Percentiles rank a stretch among this genome's conserved stretches.
Conservation (phyloP, 2,113 vertebrate genomes). For the Eclectus roratus region DNA sequence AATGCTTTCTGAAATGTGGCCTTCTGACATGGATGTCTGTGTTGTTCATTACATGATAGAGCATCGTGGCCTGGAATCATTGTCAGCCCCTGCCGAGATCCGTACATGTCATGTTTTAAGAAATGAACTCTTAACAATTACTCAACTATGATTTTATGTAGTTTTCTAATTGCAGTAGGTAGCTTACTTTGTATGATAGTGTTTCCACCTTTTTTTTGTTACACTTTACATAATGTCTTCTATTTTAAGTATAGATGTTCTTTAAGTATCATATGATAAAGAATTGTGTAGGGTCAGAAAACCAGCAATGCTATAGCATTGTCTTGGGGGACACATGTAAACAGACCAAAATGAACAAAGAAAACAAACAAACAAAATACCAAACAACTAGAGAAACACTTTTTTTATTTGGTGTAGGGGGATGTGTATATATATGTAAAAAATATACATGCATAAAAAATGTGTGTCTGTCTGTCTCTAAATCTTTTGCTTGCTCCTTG, state of each 20-base stretch:
- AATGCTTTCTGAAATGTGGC: background rate
- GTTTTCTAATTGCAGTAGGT: background rate
- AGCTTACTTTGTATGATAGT: background rate
- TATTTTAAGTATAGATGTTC: background rate
- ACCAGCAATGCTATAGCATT: background rate
- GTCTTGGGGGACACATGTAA: background rate
- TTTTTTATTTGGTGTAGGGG: background rate
- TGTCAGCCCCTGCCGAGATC: background rate
- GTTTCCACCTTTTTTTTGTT: background rate
- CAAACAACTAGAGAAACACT: background rate
- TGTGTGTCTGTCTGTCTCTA: background rate
- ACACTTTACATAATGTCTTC: background rate
- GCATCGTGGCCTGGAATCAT: background rate
- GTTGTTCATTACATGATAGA: background rate
- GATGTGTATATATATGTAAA: background rate
- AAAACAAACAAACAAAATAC: background rate
- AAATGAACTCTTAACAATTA: background rate
- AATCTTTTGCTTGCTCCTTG: background rate
- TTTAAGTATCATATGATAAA: background rate
- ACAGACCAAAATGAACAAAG: background rate
- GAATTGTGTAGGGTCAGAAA: background rate
- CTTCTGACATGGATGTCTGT: background rate
- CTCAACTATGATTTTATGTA: background rate
- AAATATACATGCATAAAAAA: background rate
- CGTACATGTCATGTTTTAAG: rapidly evolving